Base-by-base conservation (phyloP, 2,113 vertebrate genomes). In the Hylia prasina region DNA sequence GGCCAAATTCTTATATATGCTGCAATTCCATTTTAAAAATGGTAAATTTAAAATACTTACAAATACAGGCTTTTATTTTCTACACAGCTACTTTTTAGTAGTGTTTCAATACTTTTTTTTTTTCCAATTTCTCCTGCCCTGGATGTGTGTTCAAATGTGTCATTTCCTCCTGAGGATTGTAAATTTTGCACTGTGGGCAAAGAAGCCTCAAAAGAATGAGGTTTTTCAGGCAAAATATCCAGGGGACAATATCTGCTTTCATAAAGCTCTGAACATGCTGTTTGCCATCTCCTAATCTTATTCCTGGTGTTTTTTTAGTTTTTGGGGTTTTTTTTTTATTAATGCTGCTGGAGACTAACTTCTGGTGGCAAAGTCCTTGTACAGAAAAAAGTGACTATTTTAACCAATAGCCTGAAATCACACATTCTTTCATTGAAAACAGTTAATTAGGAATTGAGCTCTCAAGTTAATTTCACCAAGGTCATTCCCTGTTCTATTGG, bases 371-470 rank as follows among this genome's bases (percentile, higher is more conserved):
- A 87, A 97, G 58, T 90, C 90, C 86, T 96, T 96, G 92, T 97
- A 91, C 83, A 96, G 83, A 95, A 96, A 96, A 97, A 97, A 94
- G 91, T 95, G 90, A 97, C 63, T 97, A 88, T 97, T 90, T 90
- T 86, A 86, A 94, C 95, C 97, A 92, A 69, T 97, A 95, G 97
- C 93, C 94, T 97, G 96, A 97, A 98, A 98, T 98, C 95, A 93
- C 94, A 97, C 97, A 97, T 98, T 98, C 96, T 98, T 98, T 96
- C 96, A 98, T 94, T 97, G 98, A 98, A 98, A 98, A 98, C 97
- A 97, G 98, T 98, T 98, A 98, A 98, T 98, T 98, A 98, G 98
- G 98, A 98, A 98, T 97, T 98, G 98, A 98, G 98, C 98, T 98
- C 97, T 2, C 70, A 97, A 98, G 98, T 98, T 98, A 97, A 98